A percentile compares a stretch with the other conserved stretches of the same genome.
phyloP scores from a whole-genome alignment of 2,797 vertebrate genomes.

The Eulemur coronatus region DNA sequence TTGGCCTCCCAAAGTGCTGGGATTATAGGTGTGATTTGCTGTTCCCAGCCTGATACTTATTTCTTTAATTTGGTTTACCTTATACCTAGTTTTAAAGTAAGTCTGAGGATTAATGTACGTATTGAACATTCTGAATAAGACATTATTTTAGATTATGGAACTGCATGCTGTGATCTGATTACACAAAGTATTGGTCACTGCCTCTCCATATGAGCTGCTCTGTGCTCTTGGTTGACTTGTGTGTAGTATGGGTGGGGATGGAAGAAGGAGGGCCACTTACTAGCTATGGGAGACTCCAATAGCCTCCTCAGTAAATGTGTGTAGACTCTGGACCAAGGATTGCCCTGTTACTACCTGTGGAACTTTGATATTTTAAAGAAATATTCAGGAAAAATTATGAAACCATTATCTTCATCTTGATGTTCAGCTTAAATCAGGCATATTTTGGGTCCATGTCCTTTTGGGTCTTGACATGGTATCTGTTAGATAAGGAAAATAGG shows the following conservation, averaged over 20 bases:
- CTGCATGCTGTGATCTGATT: neutral
- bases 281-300: neutral
- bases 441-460: neutral
- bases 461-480: neutral
- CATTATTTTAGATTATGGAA: neutral
- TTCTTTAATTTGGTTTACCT: constrained; percentile 7
- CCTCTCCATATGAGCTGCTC: neutral
- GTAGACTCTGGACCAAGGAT: neutral
- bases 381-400: neutral
- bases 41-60: neutral
- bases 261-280: neutral
- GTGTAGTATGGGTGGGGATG: neutral
- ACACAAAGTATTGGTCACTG: neutral
- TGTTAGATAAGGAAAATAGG: neutral
- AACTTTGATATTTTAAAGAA: constrained; percentile 21
- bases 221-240: neutral
- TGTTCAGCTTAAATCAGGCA: neutral
- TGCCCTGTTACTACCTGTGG: neutral
- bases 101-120: neutral
- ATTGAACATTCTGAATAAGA: constrained; percentile 19
- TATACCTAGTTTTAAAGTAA: constrained; percentile 6
- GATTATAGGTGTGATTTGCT: neutral
- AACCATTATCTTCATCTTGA: neutral
- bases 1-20: neutral
- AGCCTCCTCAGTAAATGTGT: neutral